Evolutionary conservation across 2,888 invertebrate genomes (phyloP).

Genomic region (Octonoba sinensis): DNA sequence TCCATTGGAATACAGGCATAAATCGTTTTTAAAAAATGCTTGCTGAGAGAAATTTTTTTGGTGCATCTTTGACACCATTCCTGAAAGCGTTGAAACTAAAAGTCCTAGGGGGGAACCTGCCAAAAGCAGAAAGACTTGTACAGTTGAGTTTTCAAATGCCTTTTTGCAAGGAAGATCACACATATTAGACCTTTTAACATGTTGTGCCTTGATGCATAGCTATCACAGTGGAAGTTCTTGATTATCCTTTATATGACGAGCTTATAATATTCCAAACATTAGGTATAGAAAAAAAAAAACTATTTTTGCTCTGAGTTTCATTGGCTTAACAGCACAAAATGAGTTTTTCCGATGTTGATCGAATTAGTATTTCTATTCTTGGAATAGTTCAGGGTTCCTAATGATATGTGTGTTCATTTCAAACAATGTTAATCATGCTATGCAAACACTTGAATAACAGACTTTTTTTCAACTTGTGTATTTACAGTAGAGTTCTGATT

Average conservation of each 20-base stretch:
- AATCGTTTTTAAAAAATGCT: no score
- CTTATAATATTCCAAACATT: slow-evolving; percentile 56
- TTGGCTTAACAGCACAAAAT: slow-evolving; percentile 4
- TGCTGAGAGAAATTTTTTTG: no score
- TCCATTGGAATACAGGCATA: no score
- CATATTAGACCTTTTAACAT: slow-evolving; percentile 45
- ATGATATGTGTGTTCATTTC: no score
- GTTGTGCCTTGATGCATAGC: slow-evolving; percentile 65
- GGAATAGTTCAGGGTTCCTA: slow-evolving; percentile 26
- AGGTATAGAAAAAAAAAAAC: slow-evolving; percentile 32
- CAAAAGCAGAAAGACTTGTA: slow-evolving; percentile 39
- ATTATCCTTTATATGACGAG: slow-evolving; percentile 54
- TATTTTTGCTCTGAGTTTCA: slow-evolving; percentile 38
- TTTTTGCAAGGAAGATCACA: slow-evolving; percentile 30
- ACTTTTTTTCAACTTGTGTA: no score
- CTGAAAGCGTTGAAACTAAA: neutral
- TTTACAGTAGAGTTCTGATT: no score
- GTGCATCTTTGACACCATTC: no score
- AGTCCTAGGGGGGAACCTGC: slow-evolving; percentile 28
- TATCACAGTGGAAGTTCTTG: slow-evolving; percentile 39
- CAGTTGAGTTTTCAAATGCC: slow-evolving; percentile 40
- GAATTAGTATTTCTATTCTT: slow-evolving; percentile 4
- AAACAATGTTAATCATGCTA: no score
- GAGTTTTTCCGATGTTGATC: slow-evolving; percentile 4
- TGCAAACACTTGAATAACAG: no score